Conservation (phyloP, 2,888 invertebrate genomes). For the Eristalis pertinax region DNA sequence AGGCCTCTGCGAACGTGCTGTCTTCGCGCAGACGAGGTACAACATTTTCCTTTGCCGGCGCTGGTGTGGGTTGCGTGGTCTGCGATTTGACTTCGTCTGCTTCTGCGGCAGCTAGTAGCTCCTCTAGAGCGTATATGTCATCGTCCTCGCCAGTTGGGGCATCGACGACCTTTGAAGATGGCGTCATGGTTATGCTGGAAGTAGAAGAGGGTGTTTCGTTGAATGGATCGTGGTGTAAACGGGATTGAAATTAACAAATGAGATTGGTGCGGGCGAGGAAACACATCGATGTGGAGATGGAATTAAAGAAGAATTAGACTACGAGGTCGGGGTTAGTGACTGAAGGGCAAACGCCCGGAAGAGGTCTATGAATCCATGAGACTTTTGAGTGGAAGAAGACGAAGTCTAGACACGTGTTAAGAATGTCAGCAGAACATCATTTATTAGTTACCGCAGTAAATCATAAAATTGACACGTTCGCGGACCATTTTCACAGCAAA, state of each 20-base stretch:
- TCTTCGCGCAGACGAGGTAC: slow-evolving; percentile 77
- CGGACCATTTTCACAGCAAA: no score
- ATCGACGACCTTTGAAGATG: slow-evolving; percentile 12
- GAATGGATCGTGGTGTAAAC: no score
- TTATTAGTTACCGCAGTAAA: not conserved
- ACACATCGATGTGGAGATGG: no score
- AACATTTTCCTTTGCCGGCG: slow-evolving; percentile 50
- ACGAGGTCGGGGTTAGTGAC: no score
- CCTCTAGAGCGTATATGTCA: slow-evolving; percentile 76
- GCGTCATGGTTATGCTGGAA: not conserved
- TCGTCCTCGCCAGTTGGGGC: slow-evolving; percentile 20
- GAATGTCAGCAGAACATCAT: not conserved
- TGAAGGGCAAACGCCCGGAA: no score
- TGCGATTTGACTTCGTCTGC: slow-evolving; percentile 53
- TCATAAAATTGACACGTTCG: no score
- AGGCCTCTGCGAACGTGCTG: slow-evolving; percentile 77
- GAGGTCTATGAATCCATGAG: no score
- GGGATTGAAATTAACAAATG: no score
- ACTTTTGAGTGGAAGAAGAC: no score
- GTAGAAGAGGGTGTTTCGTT: not conserved
- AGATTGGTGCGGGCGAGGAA: no score
- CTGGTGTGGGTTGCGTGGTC: not conserved
- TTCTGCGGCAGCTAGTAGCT: slow-evolving; percentile 76
- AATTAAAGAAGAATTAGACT: no score
- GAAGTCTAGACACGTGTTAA: not conserved